phyloP scores from a whole-genome alignment of 2,888 invertebrate genomes.

The Cataglyphis livida region DNA sequence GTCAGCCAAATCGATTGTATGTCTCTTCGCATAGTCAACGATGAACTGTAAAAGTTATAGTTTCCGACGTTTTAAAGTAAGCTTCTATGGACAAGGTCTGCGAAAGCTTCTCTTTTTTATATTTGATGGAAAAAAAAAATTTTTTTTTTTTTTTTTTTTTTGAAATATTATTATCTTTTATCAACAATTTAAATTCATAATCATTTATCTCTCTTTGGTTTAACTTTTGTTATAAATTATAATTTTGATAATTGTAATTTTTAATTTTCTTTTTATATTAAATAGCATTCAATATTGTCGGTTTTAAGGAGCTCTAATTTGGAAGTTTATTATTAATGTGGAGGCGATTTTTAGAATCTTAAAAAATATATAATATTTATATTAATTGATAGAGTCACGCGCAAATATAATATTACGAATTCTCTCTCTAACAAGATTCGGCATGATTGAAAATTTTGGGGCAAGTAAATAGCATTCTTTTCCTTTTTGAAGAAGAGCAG shows the following conservation, averaged over 20 bases:
- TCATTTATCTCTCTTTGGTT: background rate
- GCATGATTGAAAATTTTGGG: background rate
- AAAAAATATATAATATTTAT: background rate
- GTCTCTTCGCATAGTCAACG: constrained; percentile 27
- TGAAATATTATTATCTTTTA: background rate
- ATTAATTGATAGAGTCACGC: background rate
- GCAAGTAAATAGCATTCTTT: background rate
- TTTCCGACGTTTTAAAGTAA: constrained; percentile 30
- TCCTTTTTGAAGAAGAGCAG: constrained; percentile 27
- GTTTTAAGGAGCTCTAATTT: background rate
- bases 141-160: too few species aligned
- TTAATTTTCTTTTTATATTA: background rate
- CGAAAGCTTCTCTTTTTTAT: background rate
- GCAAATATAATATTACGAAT: background rate
- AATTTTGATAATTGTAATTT: background rate
- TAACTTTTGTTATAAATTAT: background rate
- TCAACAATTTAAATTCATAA: background rate
- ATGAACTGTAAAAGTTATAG: background rate
- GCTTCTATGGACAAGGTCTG: background rate
- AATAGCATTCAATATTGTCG: background rate
- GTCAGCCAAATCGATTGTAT: constrained; percentile 55
- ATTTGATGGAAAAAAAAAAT: background rate
- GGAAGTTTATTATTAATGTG: background rate
- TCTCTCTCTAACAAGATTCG: background rate
- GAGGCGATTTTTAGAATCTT: too few species aligned